Evolutionary conservation across 1,140 invertebrate genomes (phyloP).

Genomic region (Drosophila navojoa): DNA sequence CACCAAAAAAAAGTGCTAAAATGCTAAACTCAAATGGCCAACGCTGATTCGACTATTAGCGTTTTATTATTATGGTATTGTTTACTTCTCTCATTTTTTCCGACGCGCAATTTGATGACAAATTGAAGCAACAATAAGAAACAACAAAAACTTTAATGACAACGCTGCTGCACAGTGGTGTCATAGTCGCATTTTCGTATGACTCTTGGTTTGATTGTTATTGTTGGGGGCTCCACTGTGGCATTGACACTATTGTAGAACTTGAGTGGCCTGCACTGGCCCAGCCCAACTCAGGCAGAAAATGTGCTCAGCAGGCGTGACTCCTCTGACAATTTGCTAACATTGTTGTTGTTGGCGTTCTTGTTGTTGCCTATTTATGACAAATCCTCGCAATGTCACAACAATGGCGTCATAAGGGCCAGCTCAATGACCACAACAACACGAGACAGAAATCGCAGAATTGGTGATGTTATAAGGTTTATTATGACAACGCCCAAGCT

Average conservation of each 20-base stretch:
- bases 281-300: conserved; percentile 7
- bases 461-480: background rate
- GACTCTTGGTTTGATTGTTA: background rate
- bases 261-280: conserved; percentile 4
- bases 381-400: conserved; percentile 62
- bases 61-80: conserved; percentile 7
- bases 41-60: conserved; percentile 55
- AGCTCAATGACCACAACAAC: background rate
- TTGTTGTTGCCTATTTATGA: conserved; percentile 40
- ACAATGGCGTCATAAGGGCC: conserved; percentile 67
- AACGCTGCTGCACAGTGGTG: conserved; percentile 2
- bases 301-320: conserved; percentile 68
- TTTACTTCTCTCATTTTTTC: conserved; percentile 8
- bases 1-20: conserved; percentile 67
- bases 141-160: conserved; percentile 34
- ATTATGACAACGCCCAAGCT: conserved; percentile 23
- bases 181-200: background rate
- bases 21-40: conserved; percentile 41
- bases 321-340: conserved; percentile 70
- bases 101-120: conserved; percentile 33
- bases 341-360: conserved; percentile 33
- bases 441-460: background rate
- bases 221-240: background rate
- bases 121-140: conserved; percentile 5
- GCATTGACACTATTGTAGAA: conserved; percentile 1